These are phyloP conservation scores for Delphinus delphis DNA, from an alignment of 2,113 vertebrate genomes.

Conservation along the genomic window DNA sequence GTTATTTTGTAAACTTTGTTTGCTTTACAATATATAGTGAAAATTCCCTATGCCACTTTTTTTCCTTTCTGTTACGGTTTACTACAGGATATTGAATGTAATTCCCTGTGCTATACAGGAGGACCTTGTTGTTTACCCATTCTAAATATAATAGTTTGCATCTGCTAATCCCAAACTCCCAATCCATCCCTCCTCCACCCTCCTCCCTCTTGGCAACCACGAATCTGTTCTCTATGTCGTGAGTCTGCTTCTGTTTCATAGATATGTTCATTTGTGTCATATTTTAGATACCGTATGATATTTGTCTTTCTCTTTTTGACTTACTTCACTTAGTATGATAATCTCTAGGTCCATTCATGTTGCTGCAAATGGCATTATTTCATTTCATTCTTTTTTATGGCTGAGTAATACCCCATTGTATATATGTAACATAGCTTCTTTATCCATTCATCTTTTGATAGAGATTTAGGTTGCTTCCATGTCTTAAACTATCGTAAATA, in stretches of 20 bases:
- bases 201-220: too few species aligned
- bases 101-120: too few species aligned
- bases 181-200: too few species aligned
- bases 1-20: not conserved
- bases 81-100: too few species aligned
- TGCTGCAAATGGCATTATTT: not conserved
- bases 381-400: not conserved
- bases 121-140: too few species aligned
- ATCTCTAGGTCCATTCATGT: not conserved
- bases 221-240: not conserved
- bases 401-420: not conserved
- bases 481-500: not conserved
- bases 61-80: too few species aligned
- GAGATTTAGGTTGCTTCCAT: not conserved
- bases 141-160: too few species aligned
- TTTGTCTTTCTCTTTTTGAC: not conserved
- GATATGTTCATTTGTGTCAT: not conserved
- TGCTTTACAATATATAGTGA: not conserved
- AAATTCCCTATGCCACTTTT: not conserved
- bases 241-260: not conserved
- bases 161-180: too few species aligned
- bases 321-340: not conserved
- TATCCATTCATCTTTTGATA: not conserved
- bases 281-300: not conserved
- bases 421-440: not conserved